phyloP scores from a whole-genome alignment of 30 jellyfish, hydroid and myxozoan genomes.

The Hydractinia echinata region DNA sequence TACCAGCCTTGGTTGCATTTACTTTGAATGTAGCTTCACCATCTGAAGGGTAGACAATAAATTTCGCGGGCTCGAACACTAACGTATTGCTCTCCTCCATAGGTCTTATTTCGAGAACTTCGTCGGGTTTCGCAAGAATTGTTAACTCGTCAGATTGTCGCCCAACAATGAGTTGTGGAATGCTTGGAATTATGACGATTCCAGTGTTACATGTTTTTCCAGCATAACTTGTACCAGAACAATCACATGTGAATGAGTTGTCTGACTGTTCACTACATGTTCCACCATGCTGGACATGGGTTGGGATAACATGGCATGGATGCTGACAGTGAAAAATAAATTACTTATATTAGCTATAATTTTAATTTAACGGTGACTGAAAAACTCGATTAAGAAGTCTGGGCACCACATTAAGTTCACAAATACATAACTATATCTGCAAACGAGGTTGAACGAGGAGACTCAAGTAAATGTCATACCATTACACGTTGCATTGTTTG shows the following conservation, averaged over 20 bases:
- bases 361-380: too few species aligned
- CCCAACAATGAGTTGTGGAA: not conserved
- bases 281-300: conserved; percentile 33
- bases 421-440: too few species aligned
- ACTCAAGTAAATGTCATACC: not conserved
- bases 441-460: too few species aligned
- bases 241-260: conserved; percentile 14
- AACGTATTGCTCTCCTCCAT: not conserved
- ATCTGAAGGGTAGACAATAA: not conserved
- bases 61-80: not conserved
- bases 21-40: conserved; percentile 18
- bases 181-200: conserved; percentile 3
- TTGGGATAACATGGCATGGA: conserved; percentile 13
- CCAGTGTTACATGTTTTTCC: conserved; percentile 16
- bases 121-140: conserved; percentile 14
- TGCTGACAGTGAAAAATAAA: not conserved
- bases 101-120: not conserved
- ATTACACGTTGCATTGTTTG: conserved; percentile 24
- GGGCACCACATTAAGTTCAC: too few species aligned
- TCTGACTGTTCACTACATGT: not conserved
- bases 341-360: too few species aligned
- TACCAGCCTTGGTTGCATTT: conserved; percentile 23
- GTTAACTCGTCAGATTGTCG: conserved; percentile 2
- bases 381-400: too few species aligned
- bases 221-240: not conserved